Conservation (phyloP, 1,140 invertebrate genomes). For the Drosophila nikananu region DNA sequence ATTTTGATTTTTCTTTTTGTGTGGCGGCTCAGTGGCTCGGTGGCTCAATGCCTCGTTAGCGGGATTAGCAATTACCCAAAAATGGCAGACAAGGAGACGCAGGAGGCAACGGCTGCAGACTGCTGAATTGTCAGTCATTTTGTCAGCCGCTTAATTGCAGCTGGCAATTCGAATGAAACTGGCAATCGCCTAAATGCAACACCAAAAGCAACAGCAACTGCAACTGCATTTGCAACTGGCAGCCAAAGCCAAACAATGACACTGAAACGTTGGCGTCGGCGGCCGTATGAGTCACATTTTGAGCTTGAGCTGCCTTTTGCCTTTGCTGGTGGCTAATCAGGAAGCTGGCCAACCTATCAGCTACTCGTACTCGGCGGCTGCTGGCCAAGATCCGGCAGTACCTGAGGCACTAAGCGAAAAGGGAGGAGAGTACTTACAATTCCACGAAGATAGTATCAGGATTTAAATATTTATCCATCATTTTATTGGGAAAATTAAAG, state of each 20-base stretch:
- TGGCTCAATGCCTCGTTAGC: slow-evolving; percentile 73
- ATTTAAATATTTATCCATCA: too few relatives aligned
- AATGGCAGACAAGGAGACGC: slow-evolving; percentile 48
- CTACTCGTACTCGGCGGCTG: slow-evolving; percentile 9
- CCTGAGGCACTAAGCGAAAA: slow-evolving; percentile 13
- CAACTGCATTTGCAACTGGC: slow-evolving; percentile 42
- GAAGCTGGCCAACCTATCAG: slow-evolving; percentile 64
- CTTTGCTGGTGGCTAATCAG: slow-evolving; percentile 42
- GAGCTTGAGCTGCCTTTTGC: slow-evolving; percentile 37
- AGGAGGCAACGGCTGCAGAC: slow-evolving; percentile 19
- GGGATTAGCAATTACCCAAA: slow-evolving; percentile 81
- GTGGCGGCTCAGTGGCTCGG: neutral
- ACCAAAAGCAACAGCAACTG: neutral
- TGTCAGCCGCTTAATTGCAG: slow-evolving; percentile 81
- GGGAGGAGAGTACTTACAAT: neutral
- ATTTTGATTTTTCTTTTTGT: neutral
- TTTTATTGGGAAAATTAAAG: too few relatives aligned
- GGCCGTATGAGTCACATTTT: slow-evolving; percentile 49
- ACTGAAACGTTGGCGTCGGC: slow-evolving; percentile 63
- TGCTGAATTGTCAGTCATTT: slow-evolving; percentile 80
- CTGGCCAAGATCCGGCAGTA: slow-evolving; percentile 32
- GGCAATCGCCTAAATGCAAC: slow-evolving; percentile 33
- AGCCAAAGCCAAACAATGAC: slow-evolving; percentile 76
- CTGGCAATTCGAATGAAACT: slow-evolving; percentile 65
- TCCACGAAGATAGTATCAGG: too few relatives aligned